Evolutionary conservation across 2,888 invertebrate species (phyloP), one percentile per base, ranked within the genome.

Genomic region (Thera britannica): DNA sequence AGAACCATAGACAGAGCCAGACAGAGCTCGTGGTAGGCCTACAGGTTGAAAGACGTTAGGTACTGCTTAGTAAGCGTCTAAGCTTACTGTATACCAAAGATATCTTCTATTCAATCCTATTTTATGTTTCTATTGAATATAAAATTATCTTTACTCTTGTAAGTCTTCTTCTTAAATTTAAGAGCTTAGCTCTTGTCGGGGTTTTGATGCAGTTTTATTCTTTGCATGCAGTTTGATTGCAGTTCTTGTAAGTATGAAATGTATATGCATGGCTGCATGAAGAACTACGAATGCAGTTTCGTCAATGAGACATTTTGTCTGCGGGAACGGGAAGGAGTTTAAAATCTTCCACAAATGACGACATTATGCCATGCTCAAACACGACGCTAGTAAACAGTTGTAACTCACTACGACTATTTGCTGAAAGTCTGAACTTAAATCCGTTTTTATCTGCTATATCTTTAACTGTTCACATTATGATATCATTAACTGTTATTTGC

Each of bases 351-450:
- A 62, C 54, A 38, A 36, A 23, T 51, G 23, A 7, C 23, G 41
- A 41, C 41, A 41, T 9, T 46, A 46, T 46, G 46, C 12, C 11
- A n/a, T 12, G 54, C 1, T 6, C 55, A 63, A 66, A 66, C 57
- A 65, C 51, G 51, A 51, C 60, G 63, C 36, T 58, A 51, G 51
- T 58, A 71, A 68, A 71, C 68, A 57, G 23, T 57, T 57, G 57
- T 57, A 68, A 73, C 74, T 73, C 68, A 77, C 60, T 66, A 65
- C 73, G 58, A 56, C 67, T 92, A 83, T 93, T 93, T 92, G 84
- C 85, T 70, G 62, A 83, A 77, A 87, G 91, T 90, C 90, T 88
- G 83, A 83, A 83, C 76, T 74, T 77, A 89, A 90, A 92, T 92
- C 91, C 89, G 82, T 75, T 83, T 87, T 90, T 90, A 90, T 92